Evolutionary conservation across 2,797 vertebrate species (phyloP), one percentile per base, ranked within the genome.

Genomic region (Antrozous pallidus): DNA sequence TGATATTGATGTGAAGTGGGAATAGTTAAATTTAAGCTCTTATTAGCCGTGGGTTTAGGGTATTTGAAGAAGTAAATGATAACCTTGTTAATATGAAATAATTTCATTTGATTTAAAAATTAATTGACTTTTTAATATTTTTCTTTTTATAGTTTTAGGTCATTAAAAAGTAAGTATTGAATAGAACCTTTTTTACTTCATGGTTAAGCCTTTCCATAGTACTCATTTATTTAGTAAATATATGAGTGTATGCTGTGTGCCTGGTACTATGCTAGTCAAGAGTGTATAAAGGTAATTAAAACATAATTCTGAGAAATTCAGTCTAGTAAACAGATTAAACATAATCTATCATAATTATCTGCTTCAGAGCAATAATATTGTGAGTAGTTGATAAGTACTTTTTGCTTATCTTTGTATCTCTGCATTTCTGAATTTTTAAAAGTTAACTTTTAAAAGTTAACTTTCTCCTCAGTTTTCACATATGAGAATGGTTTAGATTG

Each of bases 321-420:
- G 9, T 80, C 69, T 86, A 20, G 24, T 71, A 24, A 24, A 74
- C 54, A 73, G 75, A 56, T 40, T 40, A 51, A n/a, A 80, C 11
- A 86, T 38, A 65, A 18, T 84, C 36, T 38, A 54, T 81, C 18
- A 38, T 47, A 75, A 69, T 86, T 81, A 69, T 40, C 31, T 79
- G 36, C 45, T 85, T 79, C 73, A 73, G 65, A 71, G 3, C 1
- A 63, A 26, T 22, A 58, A 17, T 71, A 85, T 26, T 24, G 22
- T 77, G 14, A 4, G 8, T 78, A 42, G 17, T 80, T 86, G n/a
- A n/a, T 81, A 28, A 47, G n/a, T 77, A 51, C 17, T n/a, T 87
- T 91, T 81, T 86, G 36, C 56, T 65, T 90, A 80, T 73, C 26
- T 87, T 49, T 81, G 56, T 75, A 91, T 82, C 49, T 63, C 47